Evolutionary conservation across 2,888 invertebrate species (phyloP), one percentile per base, ranked within the genome.

Genomic region (Parapristionchus giblindavisi): DNA sequence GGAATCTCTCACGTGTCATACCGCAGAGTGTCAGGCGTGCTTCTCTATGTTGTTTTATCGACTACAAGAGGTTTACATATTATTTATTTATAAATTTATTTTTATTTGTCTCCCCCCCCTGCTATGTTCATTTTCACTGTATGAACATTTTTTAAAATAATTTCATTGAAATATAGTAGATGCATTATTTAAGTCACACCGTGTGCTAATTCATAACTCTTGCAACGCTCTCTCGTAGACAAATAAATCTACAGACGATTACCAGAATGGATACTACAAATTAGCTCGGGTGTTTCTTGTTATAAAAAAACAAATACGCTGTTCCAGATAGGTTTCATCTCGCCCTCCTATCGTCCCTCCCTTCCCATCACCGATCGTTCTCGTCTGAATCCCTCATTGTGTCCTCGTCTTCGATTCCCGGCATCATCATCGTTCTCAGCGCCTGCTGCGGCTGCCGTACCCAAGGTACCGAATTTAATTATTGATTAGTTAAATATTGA

Each of bases 11-110:
- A 38, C 70, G 1, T 87, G 87, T 70, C 58, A 51, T 0, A 75
- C 80, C 8, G 60, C 76, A 40, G 84, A 85, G 68, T 87, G 87
- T 75, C 81, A 78, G 36, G 82, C 85, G 60, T 87, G 87, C 73
- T 85, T 81, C 54, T 80, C 81, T 29, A 66, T 83, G 40, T 76
- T 85, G 27, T 80, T 80, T 71, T 78, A 81, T 71, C 80, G 84
- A 51, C 76, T 87, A 21, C 76, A 77, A 6, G 81, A 82, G 60
- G 78, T 85, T 29, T n/a, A n/a, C n/a, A n/a, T n/a, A n/a, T n/a
- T n/a, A n/a, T n/a, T n/a, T n/a, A n/a, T n/a, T n/a, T n/a, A n/a
- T n/a, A n/a, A n/a, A n/a, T n/a, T n/a, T n/a, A n/a, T n/a, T n/a
- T n/a, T n/a, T n/a, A n/a, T n/a, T n/a, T n/a, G n/a, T n/a, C n/a